Evolutionary conservation across 2,797 vertebrate species (phyloP).

Genomic region (Smutsia temminckii): DNA sequence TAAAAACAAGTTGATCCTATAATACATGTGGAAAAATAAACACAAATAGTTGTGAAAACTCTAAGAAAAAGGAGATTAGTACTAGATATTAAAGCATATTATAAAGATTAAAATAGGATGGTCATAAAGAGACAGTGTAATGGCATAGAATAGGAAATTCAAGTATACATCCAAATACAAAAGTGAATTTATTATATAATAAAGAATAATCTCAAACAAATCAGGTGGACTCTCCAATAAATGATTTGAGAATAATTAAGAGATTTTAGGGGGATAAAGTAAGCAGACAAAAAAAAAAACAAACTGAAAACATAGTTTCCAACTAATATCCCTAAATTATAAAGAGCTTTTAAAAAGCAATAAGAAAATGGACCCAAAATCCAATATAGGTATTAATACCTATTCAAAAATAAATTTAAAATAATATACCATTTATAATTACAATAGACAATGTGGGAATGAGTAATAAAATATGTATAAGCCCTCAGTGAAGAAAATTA

Average conservation of each 20-base stretch:
- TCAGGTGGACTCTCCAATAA: neutral
- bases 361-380: neutral
- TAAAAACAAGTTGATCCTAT: neutral
- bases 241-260: neutral
- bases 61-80: neutral
- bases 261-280: neutral
- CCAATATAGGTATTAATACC: neutral
- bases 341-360: constrained; percentile 7
- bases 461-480: neutral
- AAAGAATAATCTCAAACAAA: constrained; percentile 10
- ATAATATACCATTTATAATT: neutral
- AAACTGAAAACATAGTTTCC: neutral
- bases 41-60: neutral
- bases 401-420: constrained; percentile 24
- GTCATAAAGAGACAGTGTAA: neutral
- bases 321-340: neutral
- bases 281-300: neutral
- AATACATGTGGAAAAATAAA: neutral
- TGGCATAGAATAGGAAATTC: neutral
- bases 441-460: neutral
- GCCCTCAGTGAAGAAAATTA: neutral
- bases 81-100: neutral
- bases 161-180: neutral
- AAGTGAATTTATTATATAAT: neutral
- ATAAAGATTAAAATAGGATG: neutral